These are phyloP conservation scores for Copidosoma aretas DNA, from an alignment of 2,888 invertebrate species.

Conservation along the genomic window DNA sequence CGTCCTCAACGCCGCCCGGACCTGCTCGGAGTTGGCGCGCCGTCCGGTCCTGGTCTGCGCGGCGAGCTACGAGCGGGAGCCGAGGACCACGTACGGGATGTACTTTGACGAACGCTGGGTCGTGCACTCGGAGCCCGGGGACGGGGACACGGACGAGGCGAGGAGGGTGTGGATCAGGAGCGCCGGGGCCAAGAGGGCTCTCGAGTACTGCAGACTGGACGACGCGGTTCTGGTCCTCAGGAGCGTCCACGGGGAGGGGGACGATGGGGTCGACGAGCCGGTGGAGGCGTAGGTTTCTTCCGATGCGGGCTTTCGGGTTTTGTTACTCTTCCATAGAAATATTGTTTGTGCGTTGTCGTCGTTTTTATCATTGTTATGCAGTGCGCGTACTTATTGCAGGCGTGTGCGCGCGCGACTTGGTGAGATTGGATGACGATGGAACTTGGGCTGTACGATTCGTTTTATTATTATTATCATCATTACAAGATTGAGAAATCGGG, in stretches of 20 bases:
- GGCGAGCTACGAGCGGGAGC: conserved; percentile 25
- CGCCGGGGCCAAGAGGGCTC: not conserved
- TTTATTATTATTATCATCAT: too few relatives aligned
- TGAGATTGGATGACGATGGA: too few relatives aligned
- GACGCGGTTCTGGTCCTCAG: conserved; percentile 26
- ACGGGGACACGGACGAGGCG: not conserved
- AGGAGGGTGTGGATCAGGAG: not conserved
- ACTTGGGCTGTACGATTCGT: too few relatives aligned
- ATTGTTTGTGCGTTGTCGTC: too few relatives aligned
- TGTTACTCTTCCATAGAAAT: too few relatives aligned
- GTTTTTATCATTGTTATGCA: too few relatives aligned
- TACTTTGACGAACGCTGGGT: conserved; percentile 46
- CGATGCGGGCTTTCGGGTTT: too few relatives aligned
- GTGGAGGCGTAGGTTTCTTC: too few relatives aligned
- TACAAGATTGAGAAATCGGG: not conserved
- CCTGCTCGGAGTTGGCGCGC: conserved; percentile 7
- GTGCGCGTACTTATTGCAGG: too few relatives aligned
- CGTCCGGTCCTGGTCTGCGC: conserved; percentile 17
- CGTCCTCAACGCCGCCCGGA: conserved; percentile 45
- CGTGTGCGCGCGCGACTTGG: too few relatives aligned
- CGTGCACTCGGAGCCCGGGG: not conserved
- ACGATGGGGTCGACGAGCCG: too few relatives aligned
- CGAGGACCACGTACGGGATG: conserved; percentile 3
- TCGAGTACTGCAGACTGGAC: conserved; percentile 24
- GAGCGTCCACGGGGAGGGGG: not conserved